Conservation (phyloP, 2,888 invertebrate genomes). For the Yponomeuta cagnagella region DNA sequence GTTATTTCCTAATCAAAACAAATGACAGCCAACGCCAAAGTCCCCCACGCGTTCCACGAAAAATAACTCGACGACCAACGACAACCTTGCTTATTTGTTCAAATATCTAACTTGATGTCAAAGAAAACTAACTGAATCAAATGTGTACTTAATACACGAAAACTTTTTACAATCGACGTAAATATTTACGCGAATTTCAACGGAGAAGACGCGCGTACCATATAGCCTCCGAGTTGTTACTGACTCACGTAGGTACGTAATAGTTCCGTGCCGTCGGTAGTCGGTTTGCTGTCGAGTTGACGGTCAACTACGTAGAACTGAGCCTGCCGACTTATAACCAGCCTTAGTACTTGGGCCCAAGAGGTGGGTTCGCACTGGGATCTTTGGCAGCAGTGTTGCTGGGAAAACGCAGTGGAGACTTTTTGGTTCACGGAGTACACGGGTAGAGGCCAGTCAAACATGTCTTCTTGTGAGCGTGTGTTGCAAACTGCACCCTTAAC, state of each 20-base stretch:
- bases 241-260: slow-evolving; percentile 32
- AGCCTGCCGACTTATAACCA: background rate
- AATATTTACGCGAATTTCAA: slow-evolving; percentile 53
- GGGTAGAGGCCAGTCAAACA: background rate
- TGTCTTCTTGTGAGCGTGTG: background rate
- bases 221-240: slow-evolving; percentile 54
- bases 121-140: slow-evolving; percentile 14
- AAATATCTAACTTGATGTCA: background rate
- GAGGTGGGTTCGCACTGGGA: background rate
- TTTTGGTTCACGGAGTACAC: background rate
- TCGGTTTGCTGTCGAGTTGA: background rate
- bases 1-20: slow-evolving; percentile 58
- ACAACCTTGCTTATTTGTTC: slow-evolving; percentile 9
- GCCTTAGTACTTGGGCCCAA: background rate
- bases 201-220: slow-evolving; percentile 54
- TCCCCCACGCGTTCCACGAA: slow-evolving; percentile 28
- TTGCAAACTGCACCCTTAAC: background rate
- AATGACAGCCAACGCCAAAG: slow-evolving; percentile 44
- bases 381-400: background rate
- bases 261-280: slow-evolving; percentile 15
- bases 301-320: background rate
- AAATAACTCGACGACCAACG: slow-evolving; percentile 13
- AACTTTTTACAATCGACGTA: slow-evolving; percentile 59
- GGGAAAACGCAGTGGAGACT: background rate
- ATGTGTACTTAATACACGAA: slow-evolving; percentile 22